Evolutionary conservation across 2,888 invertebrate species (phyloP), one percentile per base, ranked within the genome.

Genomic region (Polietes domitor): DNA sequence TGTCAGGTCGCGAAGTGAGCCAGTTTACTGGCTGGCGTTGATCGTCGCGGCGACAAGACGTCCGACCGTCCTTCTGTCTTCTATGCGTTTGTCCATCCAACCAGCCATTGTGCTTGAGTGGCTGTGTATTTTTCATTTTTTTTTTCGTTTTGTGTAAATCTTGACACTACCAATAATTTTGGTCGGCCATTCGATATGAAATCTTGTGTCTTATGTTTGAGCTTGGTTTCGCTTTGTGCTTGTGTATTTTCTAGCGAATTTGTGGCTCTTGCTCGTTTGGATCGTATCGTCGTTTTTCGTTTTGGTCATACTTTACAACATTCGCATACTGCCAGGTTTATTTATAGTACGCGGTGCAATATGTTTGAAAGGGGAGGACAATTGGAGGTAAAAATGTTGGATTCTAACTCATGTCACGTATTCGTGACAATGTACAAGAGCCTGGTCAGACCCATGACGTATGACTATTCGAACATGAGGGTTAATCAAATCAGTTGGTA

Each of bases 181-280:
- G 80, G 80, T n/a, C n/a, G 73, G 77, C 77, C 76, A 77, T 77
- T 83, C 80, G 61, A 77, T 80, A 80, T 77, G 53, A 71, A 80
- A 83, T 77, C 80, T 79, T 76, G 79, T 76, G 76, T 79, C 76
- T 72, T 65, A 63, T 72, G 65, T 65, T 74, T 73, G 65, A 77
- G 55, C 12, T 77, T 70, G 68, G 65, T 65, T 50, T 50, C 2
- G 47, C 24, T 70, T 17, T 65, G 12, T 47, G 21, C 17, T 47
- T 26, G 47, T 73, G 53, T 15, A 55, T 37, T 65, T 37, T 71
- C 70, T 26, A 77, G 63, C 47, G 21, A 53, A 47, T 47, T 73
- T 71, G n/a, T 53, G 32, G 58, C 58, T 24, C 26, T 58, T 53
- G 6, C 1, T 12, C 47, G 47, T 47, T 47, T 47, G 47, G 47